Evolutionary conservation across 1,140 invertebrate genomes (phyloP).

Genomic region (Batillaria attramentaria): DNA sequence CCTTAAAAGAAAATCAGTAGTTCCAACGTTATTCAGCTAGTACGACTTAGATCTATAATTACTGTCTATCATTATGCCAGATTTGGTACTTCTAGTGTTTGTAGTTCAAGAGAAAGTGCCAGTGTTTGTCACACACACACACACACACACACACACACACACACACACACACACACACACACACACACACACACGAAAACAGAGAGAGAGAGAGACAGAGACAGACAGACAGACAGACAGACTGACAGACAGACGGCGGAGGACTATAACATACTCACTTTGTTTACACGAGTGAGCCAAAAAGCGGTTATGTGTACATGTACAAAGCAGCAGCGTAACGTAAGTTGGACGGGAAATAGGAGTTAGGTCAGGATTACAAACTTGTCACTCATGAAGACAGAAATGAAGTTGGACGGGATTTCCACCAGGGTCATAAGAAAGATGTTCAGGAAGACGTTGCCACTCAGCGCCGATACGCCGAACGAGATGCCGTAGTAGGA

Average conservation of each 20-base stretch:
- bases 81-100: no score
- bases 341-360: background rate
- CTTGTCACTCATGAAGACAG: slow-evolving; percentile 29
- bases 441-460: slow-evolving; percentile 49
- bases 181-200: no score
- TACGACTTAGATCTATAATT: no score
- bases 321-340: background rate
- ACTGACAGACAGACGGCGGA: no score
- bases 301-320: background rate
- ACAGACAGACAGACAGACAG: background rate
- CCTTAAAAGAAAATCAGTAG: no score
- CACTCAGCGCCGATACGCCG: slow-evolving; percentile 44
- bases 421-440: slow-evolving; percentile 42
- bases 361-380: background rate
- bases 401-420: slow-evolving; percentile 18
- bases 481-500: slow-evolving; percentile 49
- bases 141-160: no score
- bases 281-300: background rate
- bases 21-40: no score
- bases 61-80: no score
- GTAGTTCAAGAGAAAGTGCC: no score
- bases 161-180: no score
- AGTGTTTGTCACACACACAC: no score
- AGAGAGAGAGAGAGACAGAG: background rate
- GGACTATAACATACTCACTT: no score